phyloP scores from a whole-genome alignment of 2,888 invertebrate genomes.

The Dynastes hyllus region DNA sequence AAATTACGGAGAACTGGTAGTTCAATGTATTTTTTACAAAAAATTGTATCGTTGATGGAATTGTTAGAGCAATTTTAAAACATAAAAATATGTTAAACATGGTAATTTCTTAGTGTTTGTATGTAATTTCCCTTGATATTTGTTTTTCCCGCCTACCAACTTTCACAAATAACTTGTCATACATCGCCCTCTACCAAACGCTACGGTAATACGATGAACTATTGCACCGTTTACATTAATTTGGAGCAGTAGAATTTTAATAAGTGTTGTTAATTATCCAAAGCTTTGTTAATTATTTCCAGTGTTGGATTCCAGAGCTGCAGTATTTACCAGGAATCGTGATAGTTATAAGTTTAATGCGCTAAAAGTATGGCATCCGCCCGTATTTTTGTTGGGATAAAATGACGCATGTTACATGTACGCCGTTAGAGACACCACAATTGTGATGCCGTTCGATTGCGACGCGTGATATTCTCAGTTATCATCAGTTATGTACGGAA shows the following conservation, averaged over 20 bases:
- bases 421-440: conserved; percentile 52
- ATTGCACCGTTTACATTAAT: conserved; percentile 37
- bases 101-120: no score
- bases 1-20: no score
- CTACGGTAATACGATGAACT: conserved; percentile 35
- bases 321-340: background rate
- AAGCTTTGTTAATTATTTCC: conserved; percentile 32
- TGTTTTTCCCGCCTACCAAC: conserved; percentile 43
- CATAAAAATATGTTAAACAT: no score
- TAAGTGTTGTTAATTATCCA: conserved; percentile 37
- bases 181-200: conserved; percentile 56
- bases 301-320: conserved; percentile 2
- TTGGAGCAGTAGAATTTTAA: conserved; percentile 10
- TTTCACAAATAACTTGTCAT: no score
- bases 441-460: conserved; percentile 47
- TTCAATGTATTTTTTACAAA: no score
- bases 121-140: background rate
- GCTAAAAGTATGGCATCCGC: background rate
- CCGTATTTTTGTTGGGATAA: conserved; percentile 44
- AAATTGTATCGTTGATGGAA: no score
- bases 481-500: conserved; percentile 34
- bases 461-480: conserved; percentile 37
- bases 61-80: no score
- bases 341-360: conserved; percentile 1
- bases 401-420: conserved; percentile 61